Percentiles rank a stretch among this genome's conserved stretches.
phyloP scores from a whole-genome alignment of 2,113 vertebrate genomes.

The Alosa alosa region DNA sequence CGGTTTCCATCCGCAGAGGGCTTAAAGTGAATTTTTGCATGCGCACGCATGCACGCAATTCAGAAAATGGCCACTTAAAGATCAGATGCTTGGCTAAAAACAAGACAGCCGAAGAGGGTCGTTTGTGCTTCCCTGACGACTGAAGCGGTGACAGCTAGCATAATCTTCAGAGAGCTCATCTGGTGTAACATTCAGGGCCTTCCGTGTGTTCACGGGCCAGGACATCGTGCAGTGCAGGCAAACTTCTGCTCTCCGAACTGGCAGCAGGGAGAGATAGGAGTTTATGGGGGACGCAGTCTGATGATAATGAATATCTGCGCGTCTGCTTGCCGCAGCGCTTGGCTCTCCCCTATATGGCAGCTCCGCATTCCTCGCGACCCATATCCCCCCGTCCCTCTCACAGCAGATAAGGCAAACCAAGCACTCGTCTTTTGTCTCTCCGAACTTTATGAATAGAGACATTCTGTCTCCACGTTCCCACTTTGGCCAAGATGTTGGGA shows the following conservation, averaged over 20 bases:
- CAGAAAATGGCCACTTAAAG: background rate
- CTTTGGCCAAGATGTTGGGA: conserved; percentile 29
- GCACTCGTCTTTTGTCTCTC: conserved; percentile 52
- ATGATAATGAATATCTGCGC: conserved; percentile 25
- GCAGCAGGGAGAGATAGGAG: background rate
- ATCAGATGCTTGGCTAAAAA: background rate
- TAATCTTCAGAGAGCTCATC: background rate
- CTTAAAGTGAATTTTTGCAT: background rate
- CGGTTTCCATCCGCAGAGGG: background rate
- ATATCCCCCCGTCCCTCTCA: conserved; percentile 25
- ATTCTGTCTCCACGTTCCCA: conserved; percentile 40
- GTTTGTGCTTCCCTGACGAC: background rate
- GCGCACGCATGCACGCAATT: background rate
- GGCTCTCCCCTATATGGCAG: conserved; percentile 36
- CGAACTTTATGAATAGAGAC: conserved; percentile 54
- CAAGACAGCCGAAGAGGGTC: background rate
- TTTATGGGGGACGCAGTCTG: conserved; percentile 28
- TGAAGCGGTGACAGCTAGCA: background rate
- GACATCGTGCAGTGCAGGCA: background rate
- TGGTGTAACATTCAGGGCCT: background rate
- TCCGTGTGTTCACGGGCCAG: background rate
- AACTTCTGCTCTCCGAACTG: background rate
- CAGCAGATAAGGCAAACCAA: conserved; percentile 38
- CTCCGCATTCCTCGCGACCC: conserved; percentile 36
- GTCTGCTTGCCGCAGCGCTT: conserved; percentile 27